A percentile compares a stretch with the other conserved stretches of the same genome.
phyloP scores from a whole-genome alignment of 2,888 invertebrate genomes.

The Lasioglossum lativentre region DNA sequence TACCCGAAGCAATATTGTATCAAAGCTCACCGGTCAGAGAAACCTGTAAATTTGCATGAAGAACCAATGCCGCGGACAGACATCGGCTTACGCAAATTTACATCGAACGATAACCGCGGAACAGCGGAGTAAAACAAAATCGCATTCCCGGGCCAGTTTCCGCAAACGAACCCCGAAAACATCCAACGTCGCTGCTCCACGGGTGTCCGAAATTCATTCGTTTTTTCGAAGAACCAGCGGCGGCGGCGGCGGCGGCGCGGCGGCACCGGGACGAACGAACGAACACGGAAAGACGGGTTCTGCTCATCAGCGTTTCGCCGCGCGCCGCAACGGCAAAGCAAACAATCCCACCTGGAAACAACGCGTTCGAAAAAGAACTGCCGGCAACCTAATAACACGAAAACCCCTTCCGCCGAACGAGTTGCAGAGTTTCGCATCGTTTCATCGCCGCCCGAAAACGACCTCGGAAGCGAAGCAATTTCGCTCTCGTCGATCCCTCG shows the following conservation, averaged over 20 bases:
- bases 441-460: slow-evolving; percentile 14
- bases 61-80: neutral
- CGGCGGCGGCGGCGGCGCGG: too few relatives aligned
- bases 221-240: neutral
- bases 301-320: neutral
- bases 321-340: neutral
- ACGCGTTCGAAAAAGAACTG: neutral
- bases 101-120: neutral
- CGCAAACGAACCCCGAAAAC: neutral
- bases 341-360: neutral
- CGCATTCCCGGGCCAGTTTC: too few relatives aligned
- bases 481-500: neutral
- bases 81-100: neutral
- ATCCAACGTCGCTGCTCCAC: neutral
- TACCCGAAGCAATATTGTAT: neutral
- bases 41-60: too few relatives aligned
- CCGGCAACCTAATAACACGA: neutral
- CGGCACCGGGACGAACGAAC: too few relatives aligned
- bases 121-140: neutral
- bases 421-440: neutral
- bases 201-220: neutral
- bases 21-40: too few relatives aligned
- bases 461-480: neutral
- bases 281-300: neutral
- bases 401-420: neutral